phyloP scores from a whole-genome alignment of 2,113 vertebrate genomes.

The Labeo rohita region DNA sequence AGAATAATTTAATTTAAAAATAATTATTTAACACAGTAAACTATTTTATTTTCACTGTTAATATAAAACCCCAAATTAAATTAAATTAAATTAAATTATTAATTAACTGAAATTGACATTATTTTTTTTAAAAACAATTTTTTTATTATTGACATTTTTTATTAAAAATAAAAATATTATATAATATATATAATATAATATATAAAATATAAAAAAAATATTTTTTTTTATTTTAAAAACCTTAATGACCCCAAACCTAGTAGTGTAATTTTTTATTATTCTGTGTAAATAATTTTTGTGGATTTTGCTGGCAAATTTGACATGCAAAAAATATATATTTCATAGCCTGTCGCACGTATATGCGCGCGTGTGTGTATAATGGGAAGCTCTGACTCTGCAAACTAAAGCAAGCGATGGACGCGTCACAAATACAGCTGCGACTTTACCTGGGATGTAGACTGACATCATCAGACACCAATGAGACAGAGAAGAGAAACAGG shows the following conservation, averaged over 20 bases:
- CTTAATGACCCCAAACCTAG: background rate
- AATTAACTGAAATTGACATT: no score
- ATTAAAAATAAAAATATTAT: no score
- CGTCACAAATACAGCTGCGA: conserved; percentile 59
- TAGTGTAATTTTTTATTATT: no score
- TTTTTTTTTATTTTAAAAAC: no score
- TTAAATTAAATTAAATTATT: no score
- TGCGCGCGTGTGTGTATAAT: background rate
- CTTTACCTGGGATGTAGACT: conserved; percentile 87
- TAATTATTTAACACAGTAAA: background rate
- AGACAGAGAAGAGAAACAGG: conserved; percentile 63
- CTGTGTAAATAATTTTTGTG: background rate
- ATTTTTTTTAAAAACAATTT: no score
- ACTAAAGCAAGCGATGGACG: conserved; percentile 66
- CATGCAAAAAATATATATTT: background rate
- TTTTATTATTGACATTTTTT: no score
- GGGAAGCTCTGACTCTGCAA: conserved; percentile 15
- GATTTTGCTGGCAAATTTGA: background rate
- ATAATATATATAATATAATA: no score
- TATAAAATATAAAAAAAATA: no score
- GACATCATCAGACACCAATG: conserved; percentile 71
- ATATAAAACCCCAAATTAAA: background rate
- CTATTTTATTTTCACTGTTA: background rate
- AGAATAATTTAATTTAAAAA: background rate
- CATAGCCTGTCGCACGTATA: no score